Evolutionary conservation across 2,797 vertebrate genomes (phyloP), one percentile per base, ranked within the genome.

Genomic region (Heterohyrax brucei): DNA sequence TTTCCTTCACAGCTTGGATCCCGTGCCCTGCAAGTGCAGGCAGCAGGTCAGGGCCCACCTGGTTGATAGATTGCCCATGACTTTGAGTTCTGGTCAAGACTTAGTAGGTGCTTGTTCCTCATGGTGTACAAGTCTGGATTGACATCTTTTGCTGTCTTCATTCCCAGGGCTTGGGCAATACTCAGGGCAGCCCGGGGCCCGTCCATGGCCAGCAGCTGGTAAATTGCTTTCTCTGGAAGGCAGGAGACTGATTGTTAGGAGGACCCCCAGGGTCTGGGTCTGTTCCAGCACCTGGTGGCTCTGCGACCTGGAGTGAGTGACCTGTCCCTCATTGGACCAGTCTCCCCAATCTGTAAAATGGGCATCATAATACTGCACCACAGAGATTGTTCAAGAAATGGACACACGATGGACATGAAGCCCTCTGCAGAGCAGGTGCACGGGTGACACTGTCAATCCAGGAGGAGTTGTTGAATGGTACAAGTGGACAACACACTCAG

Each of bases 81-180:
- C 1, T 86, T 78, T 10, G 70, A 44, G 1, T 68, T 76, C 44
- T 76, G 5, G 5, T 97, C 56, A 0, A 30, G 56, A 66, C n/a
- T 59, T 56, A 95, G 30, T 8, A 95, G 13, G n/a, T 88, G 48
- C 13, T 28, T 18, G 0, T 0, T 30, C 33, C 46, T 56, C 95
- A 97, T 77, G 2, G 21, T 59, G 3, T 97, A 86, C 77, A 98
- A 46, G 92, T 75, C 33, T 0, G 16, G 87, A 88, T 97, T 97
- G 66, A 97, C 93, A 0, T 95, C 96, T 28, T 77, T 97, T 1
- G 84, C 64, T 0, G 77, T 90, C 26, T 0, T 46, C 94, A 79
- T 87, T 2, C 95, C 94, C 94, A 97, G 22, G 7, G n/a, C 64
- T 56, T 87, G 30, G 39, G 97, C 95, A 10, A 97, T 87, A 19